Evolutionary conservation across 2,113 vertebrate genomes (phyloP), one percentile per base, ranked within the genome.

Genomic region (Athene noctua): DNA sequence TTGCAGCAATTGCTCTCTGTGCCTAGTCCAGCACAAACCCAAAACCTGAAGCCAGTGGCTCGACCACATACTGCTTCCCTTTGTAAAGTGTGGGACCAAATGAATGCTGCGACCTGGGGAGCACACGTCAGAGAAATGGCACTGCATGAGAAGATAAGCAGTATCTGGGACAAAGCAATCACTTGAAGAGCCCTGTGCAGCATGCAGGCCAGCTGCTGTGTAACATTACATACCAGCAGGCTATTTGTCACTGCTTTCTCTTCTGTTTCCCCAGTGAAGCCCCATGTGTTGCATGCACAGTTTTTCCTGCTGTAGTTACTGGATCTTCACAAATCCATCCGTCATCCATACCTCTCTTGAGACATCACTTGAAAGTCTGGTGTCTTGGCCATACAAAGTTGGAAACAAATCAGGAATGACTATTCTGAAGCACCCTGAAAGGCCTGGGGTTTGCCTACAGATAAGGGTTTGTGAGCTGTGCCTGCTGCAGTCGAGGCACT

Each of bases 221-320:
- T n/a, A 29, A 9, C 2, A 3, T n/a, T 49, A 18, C n/a, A 42
- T 55, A 38, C 19, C 65, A 84, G 47, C 68, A 67, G 70, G 40
- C n/a, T 78, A 1, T 58, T 77, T 85, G 66, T 82, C 82, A 13
- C 86, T 55, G 66, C 58, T 77, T 75, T 51, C 70, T 63, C 67
- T 78, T 62, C 71, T 40, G 40, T 72, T 63, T 82, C 74, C 85
- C 66, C 16, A 15, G 40, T 63, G 78, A 63, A 91, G 44, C 16
- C 38, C 67, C 46, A 3, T 2, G 27, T 0, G 1, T 66, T 38
- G 17, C 5, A 1, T 4, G 13, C 27, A 7, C 1, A 0, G 51
- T 4, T 82, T 71, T 62, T 54, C 63, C 63, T 46, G 34, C 47
- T 4, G 5, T 55, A 38, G 32, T 42, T 72, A 62, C 58, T 54